phyloP scores from a whole-genome alignment of 2,113 vertebrate genomes.

The Bombycilla garrulus region DNA sequence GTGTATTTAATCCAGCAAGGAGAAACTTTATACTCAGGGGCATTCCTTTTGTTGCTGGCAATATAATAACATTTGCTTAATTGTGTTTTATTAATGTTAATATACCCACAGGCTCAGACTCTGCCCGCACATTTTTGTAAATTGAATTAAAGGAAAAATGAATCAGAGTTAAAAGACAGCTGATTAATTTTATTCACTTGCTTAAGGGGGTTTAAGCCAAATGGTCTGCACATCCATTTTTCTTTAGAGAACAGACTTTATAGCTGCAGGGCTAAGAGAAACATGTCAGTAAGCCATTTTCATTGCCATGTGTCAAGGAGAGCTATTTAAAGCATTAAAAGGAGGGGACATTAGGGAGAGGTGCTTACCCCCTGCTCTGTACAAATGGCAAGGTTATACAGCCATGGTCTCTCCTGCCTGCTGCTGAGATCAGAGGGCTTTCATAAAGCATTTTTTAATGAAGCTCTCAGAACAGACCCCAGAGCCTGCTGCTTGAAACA shows the following conservation, averaged over 20 bases:
- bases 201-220: constrained; percentile 46
- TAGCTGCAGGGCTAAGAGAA: constrained; percentile 22
- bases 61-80: constrained; percentile 58
- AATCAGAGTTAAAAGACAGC: constrained; percentile 56
- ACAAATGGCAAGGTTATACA: background rate
- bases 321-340: constrained; percentile 37
- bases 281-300: constrained; percentile 34
- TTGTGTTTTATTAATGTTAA: constrained; percentile 66
- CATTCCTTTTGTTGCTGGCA: constrained; percentile 53
- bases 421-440: background rate
- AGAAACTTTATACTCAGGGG: constrained; percentile 7
- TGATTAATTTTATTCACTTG: constrained; percentile 60
- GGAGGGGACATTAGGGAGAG: background rate
- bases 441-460: constrained; percentile 24
- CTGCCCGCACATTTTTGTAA: constrained; percentile 6
- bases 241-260: constrained; percentile 11
- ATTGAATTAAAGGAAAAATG: constrained; percentile 57
- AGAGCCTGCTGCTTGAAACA: background rate
- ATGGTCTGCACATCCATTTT: constrained; percentile 37
- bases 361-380: background rate
- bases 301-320: constrained; percentile 4
- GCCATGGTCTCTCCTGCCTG: background rate
- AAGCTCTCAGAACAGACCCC: background rate
- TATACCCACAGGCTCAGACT: constrained; percentile 39
- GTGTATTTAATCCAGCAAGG: background rate